phyloP scores from a whole-genome alignment of 2,113 vertebrate genomes.

The Ptilorrhoa leucosticta region DNA sequence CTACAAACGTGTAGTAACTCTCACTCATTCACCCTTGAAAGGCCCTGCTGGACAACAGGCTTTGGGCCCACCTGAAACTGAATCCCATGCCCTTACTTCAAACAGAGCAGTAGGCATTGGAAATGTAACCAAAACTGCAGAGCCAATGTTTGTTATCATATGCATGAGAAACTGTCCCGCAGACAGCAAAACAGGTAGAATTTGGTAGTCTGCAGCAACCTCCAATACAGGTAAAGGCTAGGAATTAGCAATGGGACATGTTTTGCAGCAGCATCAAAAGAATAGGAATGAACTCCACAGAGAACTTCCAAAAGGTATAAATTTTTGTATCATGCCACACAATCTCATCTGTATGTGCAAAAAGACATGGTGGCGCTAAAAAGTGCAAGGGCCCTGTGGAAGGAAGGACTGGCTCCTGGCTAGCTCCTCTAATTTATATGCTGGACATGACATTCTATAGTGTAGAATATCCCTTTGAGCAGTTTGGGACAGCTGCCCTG shows the following conservation, averaged over 20 bases:
- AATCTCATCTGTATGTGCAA: background rate
- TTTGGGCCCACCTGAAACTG: background rate
- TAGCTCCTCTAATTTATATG: background rate
- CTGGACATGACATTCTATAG: accelerated
- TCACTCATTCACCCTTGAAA: background rate
- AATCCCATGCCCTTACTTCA: background rate
- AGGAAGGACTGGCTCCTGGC: background rate
- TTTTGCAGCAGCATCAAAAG: background rate
- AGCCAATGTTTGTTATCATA: background rate
- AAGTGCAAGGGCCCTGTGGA: background rate
- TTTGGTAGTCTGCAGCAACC: background rate
- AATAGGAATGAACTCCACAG: background rate
- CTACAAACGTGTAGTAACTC: background rate
- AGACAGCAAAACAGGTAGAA: background rate
- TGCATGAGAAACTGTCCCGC: accelerated
- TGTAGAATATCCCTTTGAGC: too few relatives aligned
- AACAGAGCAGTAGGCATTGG: background rate
- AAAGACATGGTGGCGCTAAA: background rate
- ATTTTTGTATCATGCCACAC: accelerated
- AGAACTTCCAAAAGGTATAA: background rate
- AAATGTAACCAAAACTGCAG: background rate
- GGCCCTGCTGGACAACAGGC: too few relatives aligned
- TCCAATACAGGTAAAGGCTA: background rate
- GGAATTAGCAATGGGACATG: background rate
- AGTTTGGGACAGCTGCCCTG: background rate